Evolutionary conservation across 1,140 invertebrate species (phyloP), one percentile per base, ranked within the genome.

Genomic region (Zaprionus lachaisei): DNA sequence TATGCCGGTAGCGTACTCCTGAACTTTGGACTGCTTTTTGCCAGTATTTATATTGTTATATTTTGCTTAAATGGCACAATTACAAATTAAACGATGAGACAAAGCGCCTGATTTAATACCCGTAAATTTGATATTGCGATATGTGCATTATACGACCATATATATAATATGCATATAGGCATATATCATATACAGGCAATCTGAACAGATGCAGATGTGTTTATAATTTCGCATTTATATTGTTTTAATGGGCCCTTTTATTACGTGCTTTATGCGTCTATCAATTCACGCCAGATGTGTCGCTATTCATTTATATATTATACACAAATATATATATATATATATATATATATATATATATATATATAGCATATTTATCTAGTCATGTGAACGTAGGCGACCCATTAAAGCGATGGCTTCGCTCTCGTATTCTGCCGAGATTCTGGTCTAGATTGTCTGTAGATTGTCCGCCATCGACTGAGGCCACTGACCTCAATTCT

Each of bases 81-180:
- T 83, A 58, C 62, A 64, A 75, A 79, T 65, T 65, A 69, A 79
- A 63, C 63, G 70, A 75, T 66, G 67, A 64, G 66, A 28, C 60
- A 70, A 80, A 78, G 71, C 58, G 72, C 55, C 72, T 74, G 72
- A 69, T 74, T 74, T 74, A 74, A 75, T 75, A 60, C 38, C 67
- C 51, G 67, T 64, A 64, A 75, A 75, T 75, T 67, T 64, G 72
- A 64, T 58, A 75, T 71, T 71, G 63, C 57, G 72, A 67, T 67
- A 67, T 38, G 22, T 58, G 24, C 24, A 37, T 28, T 37, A 58
- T 38, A 34, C 9, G 31, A 34, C 28, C 28, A 11, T 11, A 34
- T 34, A 34, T 34, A 34, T 34, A 34, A 38, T 58, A 58, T 58
- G 15, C 14, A 57, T n/a, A 56, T 2, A 22, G 12, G 31, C 17